Percentiles rank a stretch among this genome's conserved stretches.
These are phyloP conservation scores for Brachionichthys hirsutus DNA, from an alignment of 2,113 vertebrate genomes.

Conservation along the genomic window DNA sequence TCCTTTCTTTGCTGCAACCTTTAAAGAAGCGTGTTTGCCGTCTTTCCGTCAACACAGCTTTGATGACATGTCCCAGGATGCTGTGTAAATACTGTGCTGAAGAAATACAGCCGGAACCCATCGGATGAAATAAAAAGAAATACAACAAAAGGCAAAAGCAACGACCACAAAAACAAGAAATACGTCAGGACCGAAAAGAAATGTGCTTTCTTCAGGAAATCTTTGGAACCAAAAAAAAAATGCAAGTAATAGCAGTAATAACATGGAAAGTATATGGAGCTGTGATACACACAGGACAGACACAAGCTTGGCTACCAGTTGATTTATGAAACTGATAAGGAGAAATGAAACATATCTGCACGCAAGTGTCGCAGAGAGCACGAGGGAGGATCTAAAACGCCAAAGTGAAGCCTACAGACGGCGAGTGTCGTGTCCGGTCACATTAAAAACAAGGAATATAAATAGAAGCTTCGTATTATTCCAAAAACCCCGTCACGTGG, in stretches of 20 bases:
- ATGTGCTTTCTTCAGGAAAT: conserved; percentile 71
- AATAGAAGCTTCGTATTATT: conserved; percentile 32
- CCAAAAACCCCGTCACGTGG: conserved; percentile 8
- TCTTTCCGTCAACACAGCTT: background rate
- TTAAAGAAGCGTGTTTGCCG: conserved; percentile 10
- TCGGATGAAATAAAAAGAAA: conserved; percentile 24
- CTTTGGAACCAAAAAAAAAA: conserved; percentile 79
- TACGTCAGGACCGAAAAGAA: conserved; percentile 51
- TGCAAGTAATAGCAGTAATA: conserved; percentile 60
- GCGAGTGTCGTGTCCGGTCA: background rate
- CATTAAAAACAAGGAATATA: conserved; percentile 22
- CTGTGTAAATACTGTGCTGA: conserved; percentile 24
- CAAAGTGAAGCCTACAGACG: conserved; percentile 14
- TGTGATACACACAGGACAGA: conserved; percentile 46
- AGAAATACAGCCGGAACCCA: conserved; percentile 39
- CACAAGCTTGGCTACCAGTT: conserved; percentile 6
- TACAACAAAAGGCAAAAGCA: conserved; percentile 35
- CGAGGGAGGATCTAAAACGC: conserved; percentile 29
- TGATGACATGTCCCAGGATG: conserved; percentile 29
- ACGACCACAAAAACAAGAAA: conserved; percentile 52
- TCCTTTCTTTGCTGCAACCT: conserved; percentile 6
- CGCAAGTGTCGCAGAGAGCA: conserved; percentile 38
- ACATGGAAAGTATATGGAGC: conserved; percentile 57
- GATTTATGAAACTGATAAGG: background rate
- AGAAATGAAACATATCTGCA: conserved; percentile 30